Percentiles rank a stretch among this genome's conserved stretches.
phyloP scores from a whole-genome alignment of 2,888 invertebrate genomes.

The Baronia brevicornis region DNA sequence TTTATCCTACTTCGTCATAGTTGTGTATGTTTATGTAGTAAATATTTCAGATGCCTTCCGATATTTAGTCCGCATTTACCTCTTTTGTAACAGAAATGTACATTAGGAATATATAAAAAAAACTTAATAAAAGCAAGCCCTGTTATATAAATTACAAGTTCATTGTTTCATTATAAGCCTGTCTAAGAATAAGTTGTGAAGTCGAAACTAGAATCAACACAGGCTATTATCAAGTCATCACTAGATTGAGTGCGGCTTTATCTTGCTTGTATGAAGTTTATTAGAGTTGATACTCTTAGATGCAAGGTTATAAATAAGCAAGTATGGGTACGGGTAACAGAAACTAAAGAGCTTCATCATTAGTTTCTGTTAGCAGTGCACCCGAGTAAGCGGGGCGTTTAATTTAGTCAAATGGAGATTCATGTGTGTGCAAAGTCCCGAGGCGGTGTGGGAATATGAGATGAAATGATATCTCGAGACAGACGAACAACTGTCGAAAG shows the following conservation, averaged over 20 bases:
- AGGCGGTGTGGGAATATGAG: constrained; percentile 16
- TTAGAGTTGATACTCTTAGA: constrained; percentile 6
- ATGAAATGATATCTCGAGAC: constrained; percentile 26
- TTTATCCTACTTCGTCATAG: no score
- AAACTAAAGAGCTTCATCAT: no score
- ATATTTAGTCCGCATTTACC: no score
- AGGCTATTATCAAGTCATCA: constrained; percentile 4
- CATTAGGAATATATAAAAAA: no score
- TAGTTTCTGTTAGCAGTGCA: constrained; percentile 22
- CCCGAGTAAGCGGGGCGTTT: constrained; percentile 22
- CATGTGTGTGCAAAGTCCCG: constrained; percentile 19
- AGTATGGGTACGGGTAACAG: constrained; percentile 13
- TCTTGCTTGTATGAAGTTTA: constrained; percentile 2
- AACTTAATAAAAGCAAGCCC: no score
- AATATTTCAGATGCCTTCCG: no score
- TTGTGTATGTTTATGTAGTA: no score
- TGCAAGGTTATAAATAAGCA: constrained; percentile 14
- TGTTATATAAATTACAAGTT: no score
- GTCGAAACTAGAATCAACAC: no score
- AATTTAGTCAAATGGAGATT: constrained; percentile 32
- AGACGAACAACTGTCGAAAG: constrained; percentile 32
- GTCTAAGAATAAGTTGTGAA: no score
- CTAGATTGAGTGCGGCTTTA: constrained; percentile 2
- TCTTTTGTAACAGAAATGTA: no score
- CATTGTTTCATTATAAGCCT: no score